phyloP scores from a whole-genome alignment of 2,888 invertebrate genomes.

The Drosophila pseudotalamancana region DNA sequence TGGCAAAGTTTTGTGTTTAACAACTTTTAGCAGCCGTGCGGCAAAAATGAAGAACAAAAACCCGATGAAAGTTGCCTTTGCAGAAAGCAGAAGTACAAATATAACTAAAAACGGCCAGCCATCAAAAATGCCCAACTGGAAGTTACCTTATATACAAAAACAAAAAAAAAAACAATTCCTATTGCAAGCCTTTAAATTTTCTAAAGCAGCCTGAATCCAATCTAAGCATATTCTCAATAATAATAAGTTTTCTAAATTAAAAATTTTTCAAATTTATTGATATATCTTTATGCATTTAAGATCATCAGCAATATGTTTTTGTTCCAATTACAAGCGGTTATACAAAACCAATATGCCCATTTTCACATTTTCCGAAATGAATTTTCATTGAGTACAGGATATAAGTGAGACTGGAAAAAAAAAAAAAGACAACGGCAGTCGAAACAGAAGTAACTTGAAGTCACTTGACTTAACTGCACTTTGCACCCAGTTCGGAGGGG shows the following conservation, averaged over 20 bases:
- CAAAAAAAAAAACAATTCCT: no score
- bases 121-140: not conserved
- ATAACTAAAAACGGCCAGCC: constrained; percentile 3
- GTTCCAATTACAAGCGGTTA: no score
- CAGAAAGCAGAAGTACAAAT: constrained; percentile 27
- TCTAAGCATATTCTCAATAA: no score
- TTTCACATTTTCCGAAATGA: not conserved
- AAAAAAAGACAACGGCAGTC: constrained; percentile 36
- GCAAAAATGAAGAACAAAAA: constrained; percentile 67
- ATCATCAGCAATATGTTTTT: no score
- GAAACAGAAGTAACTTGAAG: constrained; percentile 59
- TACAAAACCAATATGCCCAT: not conserved
- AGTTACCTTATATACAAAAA: not conserved
- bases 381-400: not conserved
- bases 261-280: no score
- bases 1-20: constrained; percentile 79
- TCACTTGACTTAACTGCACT: constrained; percentile 75
- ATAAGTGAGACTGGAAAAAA: not conserved
- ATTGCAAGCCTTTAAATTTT: no score
- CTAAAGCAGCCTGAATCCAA: no score
- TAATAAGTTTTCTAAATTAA: no score
- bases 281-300: no score
- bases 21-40: constrained; percentile 71
- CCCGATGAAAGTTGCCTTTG: constrained; percentile 50
- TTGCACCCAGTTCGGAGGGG: constrained; percentile 23